phyloP scores from a whole-genome alignment of 2,113 vertebrate species.

The Chauna torquata region DNA sequence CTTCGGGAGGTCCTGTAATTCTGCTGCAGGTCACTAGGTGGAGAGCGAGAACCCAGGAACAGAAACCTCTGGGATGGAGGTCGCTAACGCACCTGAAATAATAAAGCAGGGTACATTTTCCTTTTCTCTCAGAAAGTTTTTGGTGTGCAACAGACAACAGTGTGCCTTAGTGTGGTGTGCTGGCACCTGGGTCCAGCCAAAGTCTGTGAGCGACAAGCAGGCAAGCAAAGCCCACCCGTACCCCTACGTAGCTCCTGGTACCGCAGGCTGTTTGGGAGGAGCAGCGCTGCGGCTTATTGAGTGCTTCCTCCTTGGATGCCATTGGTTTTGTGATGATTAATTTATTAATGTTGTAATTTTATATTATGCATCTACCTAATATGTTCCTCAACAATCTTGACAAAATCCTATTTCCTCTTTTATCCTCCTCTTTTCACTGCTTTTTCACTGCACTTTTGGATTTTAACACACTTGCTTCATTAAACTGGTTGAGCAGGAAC shows the following conservation, averaged over 20 bases:
- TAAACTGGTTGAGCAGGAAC: neutral
- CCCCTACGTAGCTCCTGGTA: accelerated
- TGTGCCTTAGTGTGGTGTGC: accelerated
- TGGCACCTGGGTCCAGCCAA: neutral
- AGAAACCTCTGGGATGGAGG: too few species aligned
- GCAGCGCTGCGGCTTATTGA: accelerated
- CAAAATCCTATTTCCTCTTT: neutral
- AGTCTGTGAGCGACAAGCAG: accelerated
- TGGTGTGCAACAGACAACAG: neutral
- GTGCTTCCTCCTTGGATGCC: neutral
- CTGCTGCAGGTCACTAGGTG: neutral
- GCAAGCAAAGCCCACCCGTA: neutral
- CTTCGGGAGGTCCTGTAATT: neutral
- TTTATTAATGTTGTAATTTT: neutral
- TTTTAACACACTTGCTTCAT: neutral
- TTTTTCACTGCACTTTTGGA: neutral
- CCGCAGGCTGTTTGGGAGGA: neutral
- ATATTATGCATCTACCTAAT: neutral
- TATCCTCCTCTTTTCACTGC: neutral
- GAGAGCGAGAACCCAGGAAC: neutral
- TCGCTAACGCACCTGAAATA: accelerated
- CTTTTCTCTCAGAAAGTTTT: neutral
- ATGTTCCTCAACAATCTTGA: neutral
- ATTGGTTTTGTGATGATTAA: neutral
- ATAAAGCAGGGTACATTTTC: neutral